Evolutionary conservation across 2,797 vertebrate genomes (phyloP).

Genomic region (Antrozous pallidus): DNA sequence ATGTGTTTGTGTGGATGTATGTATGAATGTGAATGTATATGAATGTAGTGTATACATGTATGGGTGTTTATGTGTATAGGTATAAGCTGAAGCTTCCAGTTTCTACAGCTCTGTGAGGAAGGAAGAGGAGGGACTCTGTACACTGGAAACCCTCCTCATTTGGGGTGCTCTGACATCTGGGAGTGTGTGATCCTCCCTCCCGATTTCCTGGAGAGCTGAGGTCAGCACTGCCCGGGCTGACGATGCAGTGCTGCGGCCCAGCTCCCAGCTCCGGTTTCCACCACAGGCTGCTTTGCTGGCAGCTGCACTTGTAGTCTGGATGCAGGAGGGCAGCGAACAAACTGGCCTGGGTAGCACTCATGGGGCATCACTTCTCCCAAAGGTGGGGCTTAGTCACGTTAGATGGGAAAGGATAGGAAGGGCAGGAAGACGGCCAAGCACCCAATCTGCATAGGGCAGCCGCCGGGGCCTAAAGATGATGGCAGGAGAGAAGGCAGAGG

Average conservation of each 20-base stretch:
- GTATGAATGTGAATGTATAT: not conserved
- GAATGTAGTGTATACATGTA: not conserved
- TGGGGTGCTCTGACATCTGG: not conserved
- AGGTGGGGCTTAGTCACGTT: not conserved
- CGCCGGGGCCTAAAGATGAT: not conserved
- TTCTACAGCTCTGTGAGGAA: not conserved
- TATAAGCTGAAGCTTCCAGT: not conserved
- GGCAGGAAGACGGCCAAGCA: not conserved
- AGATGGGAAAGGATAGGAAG: not conserved
- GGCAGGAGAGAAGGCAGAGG: not conserved
- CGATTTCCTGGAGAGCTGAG: not conserved
- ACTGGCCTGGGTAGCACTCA: not conserved
- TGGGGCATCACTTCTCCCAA: not conserved
- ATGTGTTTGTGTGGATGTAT: accelerated
- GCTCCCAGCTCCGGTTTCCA: not conserved
- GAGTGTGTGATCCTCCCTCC: not conserved
- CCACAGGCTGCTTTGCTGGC: not conserved
- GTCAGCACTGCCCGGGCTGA: not conserved
- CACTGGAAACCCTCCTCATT: not conserved
- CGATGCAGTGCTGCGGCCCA: not conserved
- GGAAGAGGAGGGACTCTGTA: not conserved
- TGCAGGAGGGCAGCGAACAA: not conserved
- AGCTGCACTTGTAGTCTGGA: not conserved
- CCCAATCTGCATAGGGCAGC: not conserved
- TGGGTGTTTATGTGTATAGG: not conserved